Evolutionary conservation across 2,113 vertebrate species (phyloP), one percentile per base, ranked within the genome.

Genomic region (Varanus komodoensis): DNA sequence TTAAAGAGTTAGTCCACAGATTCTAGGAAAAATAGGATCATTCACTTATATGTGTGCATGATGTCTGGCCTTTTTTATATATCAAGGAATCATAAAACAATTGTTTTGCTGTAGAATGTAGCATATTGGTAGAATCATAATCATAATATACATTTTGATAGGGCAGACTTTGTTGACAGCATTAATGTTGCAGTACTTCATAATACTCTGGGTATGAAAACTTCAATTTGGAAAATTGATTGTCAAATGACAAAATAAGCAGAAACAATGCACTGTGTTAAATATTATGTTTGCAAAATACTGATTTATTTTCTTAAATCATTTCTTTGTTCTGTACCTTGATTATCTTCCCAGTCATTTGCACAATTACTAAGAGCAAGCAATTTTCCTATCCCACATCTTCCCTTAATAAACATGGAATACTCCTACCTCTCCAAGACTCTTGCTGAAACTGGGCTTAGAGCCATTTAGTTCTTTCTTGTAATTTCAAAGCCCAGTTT

Each of bases 401-500:
- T 1, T 48, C 0, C 89, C 89, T 92, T 91, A 69, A 15, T 82
- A 29, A 6, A 87, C 91, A 69, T 74, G 19, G 74, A 92, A 48
- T 23, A 91, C 92, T 69, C 90, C 67, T 84, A 89, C 91, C 86
- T 95, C 94, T 92, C 86, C 32, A 91, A 12, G 1, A 68, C 89
- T 93, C 27, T 29, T 89, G 75, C 94, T 84, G 92, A 88, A 77
- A 77, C 0, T 29, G 88, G 93, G 93, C 85, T 91, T 90, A 92
- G 82, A 92, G 9, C 85, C 61, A 50, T 19, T 1, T 64, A 88
- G 48, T 74, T 91, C 0, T 0, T 87, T 54, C 68, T 94, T 94
- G 93, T 93, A 95, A 92, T 93, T 91, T 85, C 52, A 90, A 92
- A 93, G 94, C 93, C 94, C 95, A 93, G 92, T 96, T 95, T 86